These are phyloP conservation scores for Channa maculata DNA, from an alignment of 2,113 vertebrate species.

Conservation along the genomic window DNA sequence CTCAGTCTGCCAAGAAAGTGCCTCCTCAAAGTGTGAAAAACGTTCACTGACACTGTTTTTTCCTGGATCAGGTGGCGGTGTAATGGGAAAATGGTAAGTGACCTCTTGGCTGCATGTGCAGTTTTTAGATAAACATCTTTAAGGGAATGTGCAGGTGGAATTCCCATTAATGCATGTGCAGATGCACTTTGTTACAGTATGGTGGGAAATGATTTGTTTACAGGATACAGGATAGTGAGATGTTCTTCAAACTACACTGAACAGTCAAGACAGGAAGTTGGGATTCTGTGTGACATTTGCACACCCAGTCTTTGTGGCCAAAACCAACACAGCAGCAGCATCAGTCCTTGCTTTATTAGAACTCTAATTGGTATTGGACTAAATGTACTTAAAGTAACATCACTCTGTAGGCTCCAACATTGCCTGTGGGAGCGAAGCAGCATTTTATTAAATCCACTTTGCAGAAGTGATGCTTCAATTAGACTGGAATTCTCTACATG, in stretches of 20 bases:
- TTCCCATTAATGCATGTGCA: constrained; percentile 49
- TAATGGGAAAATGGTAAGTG: constrained; percentile 74
- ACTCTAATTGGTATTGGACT: constrained; percentile 5
- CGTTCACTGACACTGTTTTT: constrained; percentile 46
- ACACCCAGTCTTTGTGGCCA: constrained; percentile 31
- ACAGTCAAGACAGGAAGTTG: constrained; percentile 24
- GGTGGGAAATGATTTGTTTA: constrained; percentile 66
- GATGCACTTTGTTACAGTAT: constrained; percentile 14
- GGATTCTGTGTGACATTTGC: constrained; percentile 40
- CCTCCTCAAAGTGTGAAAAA: constrained; percentile 58
- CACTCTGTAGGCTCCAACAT: constrained; percentile 13
- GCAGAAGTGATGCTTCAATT: constrained; percentile 14
- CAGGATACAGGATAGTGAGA: constrained; percentile 56
- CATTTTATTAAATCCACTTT: constrained; percentile 47
- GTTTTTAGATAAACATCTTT: constrained; percentile 72
- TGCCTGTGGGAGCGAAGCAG: not conserved
- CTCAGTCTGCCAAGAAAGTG: constrained; percentile 53
- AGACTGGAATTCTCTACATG: not conserved
- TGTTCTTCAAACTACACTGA: constrained; percentile 41
- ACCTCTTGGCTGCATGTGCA: constrained; percentile 43
- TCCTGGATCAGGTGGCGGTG: constrained; percentile 64
- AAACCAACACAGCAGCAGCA: constrained; percentile 28
- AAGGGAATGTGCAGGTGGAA: constrained; percentile 64
- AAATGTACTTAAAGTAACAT: constrained; percentile 29
- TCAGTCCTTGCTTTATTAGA: constrained; percentile 15